Conservation (phyloP, 1,140 invertebrate species). For the Euura lappo region DNA sequence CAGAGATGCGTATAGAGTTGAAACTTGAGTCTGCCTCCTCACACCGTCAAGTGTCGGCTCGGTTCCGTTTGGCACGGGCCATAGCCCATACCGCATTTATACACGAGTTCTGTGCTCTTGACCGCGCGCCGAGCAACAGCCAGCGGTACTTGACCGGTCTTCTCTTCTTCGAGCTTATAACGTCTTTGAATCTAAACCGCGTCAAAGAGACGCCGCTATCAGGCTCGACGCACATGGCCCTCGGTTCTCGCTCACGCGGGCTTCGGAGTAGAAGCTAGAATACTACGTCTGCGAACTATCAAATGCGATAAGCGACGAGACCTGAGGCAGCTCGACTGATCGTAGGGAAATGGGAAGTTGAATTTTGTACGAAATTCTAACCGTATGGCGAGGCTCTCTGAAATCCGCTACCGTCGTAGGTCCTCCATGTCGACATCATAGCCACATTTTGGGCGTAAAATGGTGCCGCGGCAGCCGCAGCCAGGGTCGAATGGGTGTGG, state of each 20-base stretch:
- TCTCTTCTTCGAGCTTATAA: too few species aligned
- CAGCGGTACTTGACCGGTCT: slow-evolving; percentile 42
- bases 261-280: too few species aligned
- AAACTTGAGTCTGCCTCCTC: too few species aligned
- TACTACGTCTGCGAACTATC: too few species aligned
- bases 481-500: slow-evolving; percentile 55
- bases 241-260: not conserved
- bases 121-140: slow-evolving; percentile 8
- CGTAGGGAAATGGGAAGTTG: not conserved
- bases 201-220: slow-evolving; percentile 49
- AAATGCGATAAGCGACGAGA: too few species aligned
- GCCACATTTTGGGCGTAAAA: slow-evolving; percentile 75
- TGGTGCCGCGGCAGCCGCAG: slow-evolving; percentile 61
- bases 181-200: slow-evolving; percentile 25
- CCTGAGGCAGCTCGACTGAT: too few species aligned
- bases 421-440: slow-evolving; percentile 80
- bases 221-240: slow-evolving; percentile 49
- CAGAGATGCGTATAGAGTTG: not conserved
- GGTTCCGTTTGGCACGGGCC: not conserved
- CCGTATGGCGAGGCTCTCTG: slow-evolving; percentile 78
- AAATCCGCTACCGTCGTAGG: slow-evolving; percentile 76
- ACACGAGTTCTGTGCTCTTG: not conserved
- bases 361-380: slow-evolving; percentile 42
- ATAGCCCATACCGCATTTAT: not conserved
- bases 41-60: not conserved